Evolutionary conservation across 2,113 vertebrate species (phyloP).

Genomic region (Alosa alosa): DNA sequence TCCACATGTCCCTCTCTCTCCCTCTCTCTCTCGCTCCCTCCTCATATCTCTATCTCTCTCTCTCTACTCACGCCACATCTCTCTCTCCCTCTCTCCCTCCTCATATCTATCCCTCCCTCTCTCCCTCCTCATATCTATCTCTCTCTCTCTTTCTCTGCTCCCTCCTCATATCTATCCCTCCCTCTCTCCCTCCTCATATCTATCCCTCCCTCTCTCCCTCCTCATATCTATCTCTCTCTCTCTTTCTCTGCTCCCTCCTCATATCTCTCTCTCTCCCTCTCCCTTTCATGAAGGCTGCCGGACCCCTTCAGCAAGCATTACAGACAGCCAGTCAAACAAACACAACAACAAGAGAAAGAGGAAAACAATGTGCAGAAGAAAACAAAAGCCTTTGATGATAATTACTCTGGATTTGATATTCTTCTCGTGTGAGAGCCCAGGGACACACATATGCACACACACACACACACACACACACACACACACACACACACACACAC

Average conservation of each 20-base stretch:
- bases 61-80: background rate
- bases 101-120: too few species aligned
- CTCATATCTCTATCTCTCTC: background rate
- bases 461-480: too few species aligned
- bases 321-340: background rate
- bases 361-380: background rate
- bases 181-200: background rate
- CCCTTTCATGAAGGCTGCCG: background rate
- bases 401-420: slow-evolving; percentile 10
- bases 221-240: background rate
- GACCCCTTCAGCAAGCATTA: background rate
- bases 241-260: background rate
- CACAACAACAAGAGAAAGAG: background rate
- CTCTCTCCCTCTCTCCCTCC: too few species aligned
- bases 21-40: too few species aligned
- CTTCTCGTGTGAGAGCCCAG: background rate
- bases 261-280: background rate
- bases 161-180: background rate
- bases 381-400: slow-evolving; percentile 13
- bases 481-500: background rate
- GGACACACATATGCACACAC: background rate
- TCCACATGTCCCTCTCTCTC: too few species aligned
- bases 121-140: too few species aligned
- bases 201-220: background rate
- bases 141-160: too few species aligned